phyloP scores from a whole-genome alignment of 2,797 vertebrate species.

The Acipenser ruthenus region DNA sequence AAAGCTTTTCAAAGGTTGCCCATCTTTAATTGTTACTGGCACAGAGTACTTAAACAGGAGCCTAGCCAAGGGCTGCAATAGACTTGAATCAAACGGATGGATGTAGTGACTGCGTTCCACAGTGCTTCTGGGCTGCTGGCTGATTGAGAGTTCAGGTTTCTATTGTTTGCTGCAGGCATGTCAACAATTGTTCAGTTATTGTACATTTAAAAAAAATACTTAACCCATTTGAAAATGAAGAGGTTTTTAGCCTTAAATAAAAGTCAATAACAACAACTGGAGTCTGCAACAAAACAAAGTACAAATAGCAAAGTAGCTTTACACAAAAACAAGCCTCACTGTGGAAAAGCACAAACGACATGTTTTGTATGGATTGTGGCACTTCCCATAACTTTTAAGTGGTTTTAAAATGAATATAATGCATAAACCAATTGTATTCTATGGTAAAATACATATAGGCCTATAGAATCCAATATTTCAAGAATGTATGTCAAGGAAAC shows the following conservation, averaged over 20 bases:
- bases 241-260: not conserved
- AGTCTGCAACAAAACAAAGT: not conserved
- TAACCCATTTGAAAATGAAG: constrained; percentile 1
- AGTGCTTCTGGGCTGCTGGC: not conserved
- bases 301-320: not conserved
- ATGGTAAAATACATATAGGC: too few species aligned
- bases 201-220: not conserved
- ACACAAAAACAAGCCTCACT: not conserved
- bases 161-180: not conserved
- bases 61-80: too few species aligned
- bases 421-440: too few species aligned
- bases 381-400: too few species aligned
- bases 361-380: too few species aligned
- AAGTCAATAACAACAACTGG: not conserved
- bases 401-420: too few species aligned
- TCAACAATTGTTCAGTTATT: not conserved
- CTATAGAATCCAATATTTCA: too few species aligned
- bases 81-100: too few species aligned
- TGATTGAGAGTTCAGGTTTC: not conserved
- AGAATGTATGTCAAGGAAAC: too few species aligned
- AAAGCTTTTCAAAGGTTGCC: too few species aligned
- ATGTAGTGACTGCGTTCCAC: not conserved
- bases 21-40: too few species aligned
- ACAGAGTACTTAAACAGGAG: too few species aligned
- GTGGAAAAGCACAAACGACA: not conserved